These are phyloP conservation scores for Leptopilina boulardi DNA, from an alignment of 1,140 invertebrate genomes.

Conservation along the genomic window DNA sequence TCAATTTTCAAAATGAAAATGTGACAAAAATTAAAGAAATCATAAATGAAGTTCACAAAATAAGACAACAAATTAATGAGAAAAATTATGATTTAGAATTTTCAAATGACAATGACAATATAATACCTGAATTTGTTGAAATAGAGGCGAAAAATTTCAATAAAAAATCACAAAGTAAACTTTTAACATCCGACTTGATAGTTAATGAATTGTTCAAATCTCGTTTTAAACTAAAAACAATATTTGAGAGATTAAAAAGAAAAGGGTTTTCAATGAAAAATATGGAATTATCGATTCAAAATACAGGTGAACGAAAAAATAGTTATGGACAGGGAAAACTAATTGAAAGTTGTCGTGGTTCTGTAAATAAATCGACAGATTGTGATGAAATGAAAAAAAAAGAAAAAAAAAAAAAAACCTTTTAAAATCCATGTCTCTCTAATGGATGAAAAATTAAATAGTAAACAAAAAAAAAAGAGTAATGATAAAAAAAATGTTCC, in stretches of 20 bases:
- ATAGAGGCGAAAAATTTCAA: background rate
- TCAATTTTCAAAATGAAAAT: background rate
- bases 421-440: too few species aligned
- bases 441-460: background rate
- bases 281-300: constrained; percentile 46
- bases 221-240: constrained; percentile 38
- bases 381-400: background rate
- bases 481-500: too few species aligned
- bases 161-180: constrained; percentile 29
- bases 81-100: background rate
- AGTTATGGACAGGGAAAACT: constrained; percentile 48
- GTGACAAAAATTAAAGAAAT: background rate
- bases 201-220: constrained; percentile 43
- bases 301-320: constrained; percentile 50
- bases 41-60: constrained; percentile 1
- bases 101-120: constrained; percentile 1
- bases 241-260: constrained; percentile 41
- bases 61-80: background rate
- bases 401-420: background rate
- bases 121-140: constrained; percentile 42
- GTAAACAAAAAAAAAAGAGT: background rate
- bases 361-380: background rate
- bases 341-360: constrained; percentile 45
- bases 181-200: constrained; percentile 41
- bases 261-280: constrained; percentile 45